Conservation (phyloP, 2,113 vertebrate species). For the pig (Sus scrofa) region T2T-Sscrofa CM000822.6:53313501-53314000, state of each 20-base stretch:
- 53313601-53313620: constrained; percentile 61
- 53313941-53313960: constrained; percentile 15
- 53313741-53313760: constrained; percentile 43
- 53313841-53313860: constrained; percentile 11
- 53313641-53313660: constrained; percentile 60
- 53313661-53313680: constrained; percentile 28
- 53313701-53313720: not conserved
- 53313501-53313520: constrained; percentile 82
- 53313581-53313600: constrained; percentile 50
- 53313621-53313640: constrained; percentile 73
- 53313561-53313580: constrained; percentile 72
- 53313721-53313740: constrained; percentile 72
- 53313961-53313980: constrained; percentile 65
- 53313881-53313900: constrained; percentile 51
- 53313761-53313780: constrained; percentile 59
- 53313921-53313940: not conserved
- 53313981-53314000: constrained; percentile 64
- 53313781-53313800: constrained; percentile 52
- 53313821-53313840: constrained; percentile 31
- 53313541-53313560: constrained; percentile 51
- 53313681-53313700: constrained; percentile 42
- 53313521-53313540: constrained; percentile 79
- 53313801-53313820: constrained; percentile 58
- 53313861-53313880: constrained; percentile 59
- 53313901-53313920: constrained; percentile 21